Base-by-base conservation (phyloP, 1,140 invertebrate genomes). In the Zeugodacus cucurbitae region DNA sequence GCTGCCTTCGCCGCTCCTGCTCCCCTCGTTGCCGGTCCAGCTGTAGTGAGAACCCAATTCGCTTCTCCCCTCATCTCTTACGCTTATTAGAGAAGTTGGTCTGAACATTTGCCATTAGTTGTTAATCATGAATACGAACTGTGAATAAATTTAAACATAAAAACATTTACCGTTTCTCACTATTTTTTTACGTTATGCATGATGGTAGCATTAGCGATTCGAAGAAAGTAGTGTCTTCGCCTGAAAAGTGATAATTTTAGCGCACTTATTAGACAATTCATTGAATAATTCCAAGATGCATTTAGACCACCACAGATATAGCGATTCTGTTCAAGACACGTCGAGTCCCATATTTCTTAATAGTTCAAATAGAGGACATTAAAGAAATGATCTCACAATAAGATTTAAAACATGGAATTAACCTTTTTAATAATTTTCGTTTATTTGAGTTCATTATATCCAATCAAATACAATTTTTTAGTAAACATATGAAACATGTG, bases 1-100 rank as follows among this genome's bases (percentile, higher is more conserved):
- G 74, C 64, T 4, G 86, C n/a, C n/a, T 48, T 48, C 10, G 44
- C 93, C 6, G 94, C 94, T 41, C 93, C 67, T 17, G 87, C 87
- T 78, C 62, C 86, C 2, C 48, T 82, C 44, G 57, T 87, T 64
- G 48, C 88, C 54, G 82, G 82, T 41, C 82, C 85, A 44, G 74
- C 64, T 4, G 86, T 87, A 29, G 59, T 86, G 20, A 86, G 57
- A 17, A 87, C 88, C n/a, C 57, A 78, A n/a, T 62, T 86, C 32
- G 85, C 85, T 32, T 89, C 88, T 17, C 88, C 88, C 11, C 86
- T 89, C 78, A 87, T 89, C 29, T 89, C 89, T 74, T 90, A 90
- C 57, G 88, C 90, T 87, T 90, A 90, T 41, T 90, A 74, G 86
- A 86, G 88, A 89, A 88, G 59, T 58, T 32, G 1, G 32, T 17